phyloP scores from a whole-genome alignment of 64 coral and sea anemone species.

The Porites lutea region DNA sequence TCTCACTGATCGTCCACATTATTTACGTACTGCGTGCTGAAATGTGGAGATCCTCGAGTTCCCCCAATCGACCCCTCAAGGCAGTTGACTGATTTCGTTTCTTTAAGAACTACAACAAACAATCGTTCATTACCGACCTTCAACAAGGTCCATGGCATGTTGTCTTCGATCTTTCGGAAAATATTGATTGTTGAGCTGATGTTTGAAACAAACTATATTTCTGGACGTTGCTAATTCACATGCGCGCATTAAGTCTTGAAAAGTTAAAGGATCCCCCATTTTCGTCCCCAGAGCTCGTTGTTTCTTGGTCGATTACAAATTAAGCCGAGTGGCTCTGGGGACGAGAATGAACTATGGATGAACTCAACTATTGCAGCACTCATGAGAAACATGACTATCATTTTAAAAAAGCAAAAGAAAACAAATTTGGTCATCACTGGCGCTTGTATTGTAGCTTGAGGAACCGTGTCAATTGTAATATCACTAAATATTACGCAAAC shows the following conservation, averaged over 20 bases:
- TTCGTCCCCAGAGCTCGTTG: too few relatives aligned
- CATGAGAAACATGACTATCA: not conserved
- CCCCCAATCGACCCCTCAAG: not conserved
- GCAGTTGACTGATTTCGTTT: not conserved
- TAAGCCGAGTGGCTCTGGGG: too few relatives aligned
- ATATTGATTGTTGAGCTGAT: constrained; percentile 8
- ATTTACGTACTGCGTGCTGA: too few relatives aligned
- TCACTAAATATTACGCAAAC: not conserved
- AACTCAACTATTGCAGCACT: not conserved
- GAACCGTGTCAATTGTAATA: not conserved
- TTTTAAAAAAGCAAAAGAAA: not conserved
- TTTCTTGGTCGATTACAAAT: too few relatives aligned
- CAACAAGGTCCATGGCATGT: constrained; percentile 36
- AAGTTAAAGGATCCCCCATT: not conserved
- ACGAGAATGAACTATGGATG: not conserved
- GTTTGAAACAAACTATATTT: constrained; percentile 6
- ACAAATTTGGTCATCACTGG: constrained; percentile 1
- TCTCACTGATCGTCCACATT: too few relatives aligned
- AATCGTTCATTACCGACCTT: constrained; percentile 18
- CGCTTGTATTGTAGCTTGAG: not conserved
- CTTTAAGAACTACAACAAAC: constrained; percentile 28
- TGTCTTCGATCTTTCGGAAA: not conserved
- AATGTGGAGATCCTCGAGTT: too few relatives aligned
- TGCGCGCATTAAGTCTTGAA: constrained; percentile 11
- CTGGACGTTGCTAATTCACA: constrained; percentile 28